These are phyloP conservation scores for Lophius americanus DNA, from an alignment of 2,797 vertebrate species.

Conservation along the genomic window DNA sequence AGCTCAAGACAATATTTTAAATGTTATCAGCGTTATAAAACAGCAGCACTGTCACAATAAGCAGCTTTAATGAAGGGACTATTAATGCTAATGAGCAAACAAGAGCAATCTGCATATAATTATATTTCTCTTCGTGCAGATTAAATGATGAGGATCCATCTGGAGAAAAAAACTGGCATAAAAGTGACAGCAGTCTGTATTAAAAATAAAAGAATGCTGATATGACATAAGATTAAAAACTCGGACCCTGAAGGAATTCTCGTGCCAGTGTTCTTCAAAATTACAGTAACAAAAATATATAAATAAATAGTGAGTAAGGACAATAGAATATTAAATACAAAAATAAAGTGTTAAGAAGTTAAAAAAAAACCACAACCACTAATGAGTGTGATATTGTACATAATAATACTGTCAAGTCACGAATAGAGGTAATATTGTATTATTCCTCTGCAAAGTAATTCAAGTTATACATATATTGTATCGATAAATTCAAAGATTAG, in stretches of 20 bases:
- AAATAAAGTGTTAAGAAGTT: no score
- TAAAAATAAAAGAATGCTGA: neutral
- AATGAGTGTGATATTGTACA: no score
- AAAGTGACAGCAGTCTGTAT: constrained; percentile 28
- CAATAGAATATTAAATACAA: no score
- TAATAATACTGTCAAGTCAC: no score
- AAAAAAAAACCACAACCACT: no score
- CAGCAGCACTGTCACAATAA: constrained; percentile 30
- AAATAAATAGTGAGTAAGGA: no score
- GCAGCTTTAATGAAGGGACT: constrained; percentile 49
- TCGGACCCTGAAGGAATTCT: no score
- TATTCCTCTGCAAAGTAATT: neutral
- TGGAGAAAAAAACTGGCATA: constrained; percentile 40
- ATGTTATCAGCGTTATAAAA: constrained; percentile 39
- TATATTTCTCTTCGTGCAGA: constrained; percentile 36
- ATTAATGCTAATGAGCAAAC: constrained; percentile 59
- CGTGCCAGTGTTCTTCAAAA: no score
- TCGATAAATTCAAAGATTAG: no score
- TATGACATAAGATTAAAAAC: no score
- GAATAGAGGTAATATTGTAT: neutral
- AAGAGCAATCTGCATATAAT: constrained; percentile 54
- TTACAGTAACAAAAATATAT: no score
- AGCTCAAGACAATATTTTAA: constrained; percentile 29
- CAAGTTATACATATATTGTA: neutral
- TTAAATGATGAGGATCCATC: constrained; percentile 32